These are phyloP conservation scores for Drosophila merina DNA, from an alignment of 2,888 invertebrate genomes.

Conservation along the genomic window DNA sequence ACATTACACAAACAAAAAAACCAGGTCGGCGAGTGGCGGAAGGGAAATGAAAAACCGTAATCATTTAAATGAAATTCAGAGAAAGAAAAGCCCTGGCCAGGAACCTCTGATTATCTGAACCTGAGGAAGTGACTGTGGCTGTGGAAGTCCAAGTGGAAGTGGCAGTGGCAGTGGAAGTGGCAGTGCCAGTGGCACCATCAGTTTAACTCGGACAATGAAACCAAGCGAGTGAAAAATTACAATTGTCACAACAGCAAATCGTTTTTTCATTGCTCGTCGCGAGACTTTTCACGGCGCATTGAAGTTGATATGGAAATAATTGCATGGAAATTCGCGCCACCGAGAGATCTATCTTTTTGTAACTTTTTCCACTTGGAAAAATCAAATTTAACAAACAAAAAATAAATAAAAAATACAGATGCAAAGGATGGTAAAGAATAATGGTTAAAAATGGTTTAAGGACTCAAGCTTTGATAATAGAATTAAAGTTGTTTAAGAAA, in stretches of 20 bases:
- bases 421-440: no score
- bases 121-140: slow-evolving; percentile 12
- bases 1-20: slow-evolving; percentile 5
- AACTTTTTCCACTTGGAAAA: background rate
- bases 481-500: background rate
- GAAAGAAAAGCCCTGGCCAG: slow-evolving; percentile 10
- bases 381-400: background rate
- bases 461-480: background rate
- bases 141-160: background rate
- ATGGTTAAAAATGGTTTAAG: no score
- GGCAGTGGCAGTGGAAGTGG: slow-evolving; percentile 5
- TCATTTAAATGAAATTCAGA: slow-evolving; percentile 63
- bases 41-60: slow-evolving; percentile 53
- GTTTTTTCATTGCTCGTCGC: slow-evolving; percentile 65
- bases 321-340: slow-evolving; percentile 70
- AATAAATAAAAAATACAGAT: background rate
- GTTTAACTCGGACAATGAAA: slow-evolving; percentile 54
- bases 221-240: slow-evolving; percentile 79
- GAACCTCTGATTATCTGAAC: slow-evolving; percentile 29
- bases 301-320: slow-evolving; percentile 75
- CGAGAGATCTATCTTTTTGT: slow-evolving; percentile 17
- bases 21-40: slow-evolving; percentile 26
- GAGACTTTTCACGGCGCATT: slow-evolving; percentile 63
- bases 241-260: slow-evolving; percentile 79
- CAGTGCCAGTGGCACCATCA: slow-evolving; percentile 17